Evolutionary conservation across 2,888 invertebrate species (phyloP).

Genomic region (Aphodius sticticus): DNA sequence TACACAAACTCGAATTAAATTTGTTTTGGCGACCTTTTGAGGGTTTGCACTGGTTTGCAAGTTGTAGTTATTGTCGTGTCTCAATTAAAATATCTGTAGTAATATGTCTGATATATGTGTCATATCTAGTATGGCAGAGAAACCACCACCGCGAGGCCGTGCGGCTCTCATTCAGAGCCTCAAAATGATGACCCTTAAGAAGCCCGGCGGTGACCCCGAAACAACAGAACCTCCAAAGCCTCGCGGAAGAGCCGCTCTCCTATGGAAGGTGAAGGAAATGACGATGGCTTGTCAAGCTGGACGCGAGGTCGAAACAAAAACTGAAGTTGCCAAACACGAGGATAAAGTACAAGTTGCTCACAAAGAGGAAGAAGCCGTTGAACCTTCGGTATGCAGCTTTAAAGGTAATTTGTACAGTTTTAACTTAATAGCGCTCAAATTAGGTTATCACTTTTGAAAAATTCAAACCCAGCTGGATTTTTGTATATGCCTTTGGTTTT

Average conservation of each 20-base stretch:
- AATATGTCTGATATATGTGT: not conserved
- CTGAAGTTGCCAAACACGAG: not conserved
- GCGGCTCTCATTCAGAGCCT: constrained; percentile 48
- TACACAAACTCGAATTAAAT: no score
- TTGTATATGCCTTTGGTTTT: no score
- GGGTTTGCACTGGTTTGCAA: no score
- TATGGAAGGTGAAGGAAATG: constrained; percentile 47
- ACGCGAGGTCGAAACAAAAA: constrained; percentile 5
- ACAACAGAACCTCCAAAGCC: constrained; percentile 48
- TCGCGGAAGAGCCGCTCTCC: constrained; percentile 53
- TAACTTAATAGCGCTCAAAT: no score
- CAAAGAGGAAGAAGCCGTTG: constrained; percentile 12
- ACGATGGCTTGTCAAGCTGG: constrained; percentile 41
- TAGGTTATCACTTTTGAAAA: no score
- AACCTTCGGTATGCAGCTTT: constrained; percentile 29
- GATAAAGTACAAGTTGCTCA: constrained; percentile 7
- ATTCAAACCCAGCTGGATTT: no score
- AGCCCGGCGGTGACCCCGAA: constrained; percentile 37
- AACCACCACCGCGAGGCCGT: constrained; percentile 46
- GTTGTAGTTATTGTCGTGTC: no score
- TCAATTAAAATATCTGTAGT: no score
- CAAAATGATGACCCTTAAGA: constrained; percentile 37
- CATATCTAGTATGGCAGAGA: constrained; percentile 22
- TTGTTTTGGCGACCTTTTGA: no score
- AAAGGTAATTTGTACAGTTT: constrained; percentile 33